Evolutionary conservation across 2,797 vertebrate species (phyloP).

Genomic region (Chelidonichthys spinosus): DNA sequence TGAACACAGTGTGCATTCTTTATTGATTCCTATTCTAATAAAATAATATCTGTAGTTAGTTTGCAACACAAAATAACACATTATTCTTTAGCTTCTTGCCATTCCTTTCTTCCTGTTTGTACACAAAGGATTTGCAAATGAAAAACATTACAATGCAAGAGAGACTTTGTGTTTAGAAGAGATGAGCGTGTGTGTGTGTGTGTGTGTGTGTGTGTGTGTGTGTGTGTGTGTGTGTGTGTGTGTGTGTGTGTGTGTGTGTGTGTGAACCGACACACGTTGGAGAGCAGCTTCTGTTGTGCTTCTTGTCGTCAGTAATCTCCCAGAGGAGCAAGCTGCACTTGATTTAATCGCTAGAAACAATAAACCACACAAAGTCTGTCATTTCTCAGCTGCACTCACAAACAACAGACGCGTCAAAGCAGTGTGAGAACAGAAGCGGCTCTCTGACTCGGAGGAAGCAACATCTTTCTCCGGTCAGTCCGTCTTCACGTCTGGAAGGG

Average conservation of each 20-base stretch:
- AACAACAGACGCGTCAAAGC: slow-evolving; percentile 41
- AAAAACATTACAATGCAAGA: not conserved
- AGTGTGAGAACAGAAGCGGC: slow-evolving; percentile 23
- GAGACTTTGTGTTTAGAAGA: slow-evolving; percentile 16
- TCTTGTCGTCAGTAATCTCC: slow-evolving; percentile 64
- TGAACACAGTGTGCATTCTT: not conserved
- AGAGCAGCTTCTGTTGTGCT: slow-evolving; percentile 47
- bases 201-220: too few species aligned
- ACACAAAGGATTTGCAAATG: slow-evolving; percentile 1
- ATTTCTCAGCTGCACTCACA: slow-evolving; percentile 44
- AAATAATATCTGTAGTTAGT: not conserved
- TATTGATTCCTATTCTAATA: not conserved
- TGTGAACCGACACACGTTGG: slow-evolving; percentile 9
- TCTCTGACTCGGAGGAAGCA: slow-evolving; percentile 29
- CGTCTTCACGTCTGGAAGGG: not conserved
- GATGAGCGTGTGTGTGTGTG: not conserved
- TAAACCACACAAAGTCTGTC: slow-evolving; percentile 53
- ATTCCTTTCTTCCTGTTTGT: slow-evolving; percentile 3
- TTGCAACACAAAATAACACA: not conserved
- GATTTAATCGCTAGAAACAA: slow-evolving; percentile 65
- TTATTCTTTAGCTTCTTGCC: not conserved
- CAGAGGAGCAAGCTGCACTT: slow-evolving; percentile 54
- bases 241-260: too few species aligned
- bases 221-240: too few species aligned
- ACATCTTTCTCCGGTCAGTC: slow-evolving; percentile 16